A percentile compares a stretch with the other conserved stretches of the same genome.
Conservation (phyloP, 2,888 invertebrate genomes). For the Lycocerus yunnanus region DNA sequence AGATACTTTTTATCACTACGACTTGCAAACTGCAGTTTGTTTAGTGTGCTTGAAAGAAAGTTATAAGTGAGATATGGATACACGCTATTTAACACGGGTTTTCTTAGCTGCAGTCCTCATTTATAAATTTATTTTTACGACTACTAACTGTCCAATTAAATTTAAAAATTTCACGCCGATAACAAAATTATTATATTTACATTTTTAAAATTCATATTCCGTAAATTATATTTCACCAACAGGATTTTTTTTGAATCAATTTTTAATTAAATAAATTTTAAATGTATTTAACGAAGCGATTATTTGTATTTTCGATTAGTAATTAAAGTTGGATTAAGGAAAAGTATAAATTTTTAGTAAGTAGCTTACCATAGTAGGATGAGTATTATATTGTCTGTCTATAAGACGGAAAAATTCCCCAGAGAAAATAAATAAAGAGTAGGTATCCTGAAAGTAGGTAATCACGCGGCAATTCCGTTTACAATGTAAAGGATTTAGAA, state of each 20-base stretch:
- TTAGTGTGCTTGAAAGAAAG: not conserved
- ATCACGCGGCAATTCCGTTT: not conserved
- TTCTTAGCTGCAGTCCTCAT: not conserved
- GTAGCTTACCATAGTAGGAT: conserved; percentile 16
- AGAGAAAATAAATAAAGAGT: conserved; percentile 12
- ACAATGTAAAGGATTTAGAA: not conserved
- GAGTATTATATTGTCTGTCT: conserved; percentile 26
- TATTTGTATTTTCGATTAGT: not conserved
- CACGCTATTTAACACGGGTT: not conserved
- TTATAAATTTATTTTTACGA: not conserved
- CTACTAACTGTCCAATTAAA: not conserved
- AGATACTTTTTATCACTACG: too few species aligned
- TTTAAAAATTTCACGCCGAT: not conserved
- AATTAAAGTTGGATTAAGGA: conserved; percentile 15
- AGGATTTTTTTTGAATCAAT: not conserved
- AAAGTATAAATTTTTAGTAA: conserved; percentile 8
- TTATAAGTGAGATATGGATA: not conserved
- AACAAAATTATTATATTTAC: not conserved
- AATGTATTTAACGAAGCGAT: not conserved
- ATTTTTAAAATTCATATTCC: not conserved
- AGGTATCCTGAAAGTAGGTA: not conserved
- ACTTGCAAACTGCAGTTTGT: not conserved
- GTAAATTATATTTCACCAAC: not conserved
- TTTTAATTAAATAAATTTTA: not conserved
- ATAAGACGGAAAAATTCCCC: conserved; percentile 26